A percentile compares a stretch with the other conserved stretches of the same genome.
Conservation (phyloP, 2,113 vertebrate species). For the Gymnogyps californianus region DNA sequence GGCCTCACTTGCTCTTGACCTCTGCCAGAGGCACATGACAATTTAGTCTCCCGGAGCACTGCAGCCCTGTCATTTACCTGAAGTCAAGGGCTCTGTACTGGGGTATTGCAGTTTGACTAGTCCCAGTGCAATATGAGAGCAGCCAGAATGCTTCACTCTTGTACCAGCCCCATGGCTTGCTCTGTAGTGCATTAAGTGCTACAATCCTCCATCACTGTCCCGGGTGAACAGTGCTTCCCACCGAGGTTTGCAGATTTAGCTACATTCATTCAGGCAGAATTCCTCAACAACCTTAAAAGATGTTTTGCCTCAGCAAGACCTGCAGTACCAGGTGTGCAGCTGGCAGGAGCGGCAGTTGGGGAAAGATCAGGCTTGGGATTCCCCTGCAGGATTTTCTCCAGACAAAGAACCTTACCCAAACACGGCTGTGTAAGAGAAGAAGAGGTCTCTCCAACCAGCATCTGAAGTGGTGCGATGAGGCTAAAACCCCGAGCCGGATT, state of each 20-base stretch:
- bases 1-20: background rate
- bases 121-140: background rate
- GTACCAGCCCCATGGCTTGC: background rate
- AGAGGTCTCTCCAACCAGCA: background rate
- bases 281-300: background rate
- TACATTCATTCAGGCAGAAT: background rate
- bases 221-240: background rate
- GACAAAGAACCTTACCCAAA: background rate
- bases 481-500: background rate
- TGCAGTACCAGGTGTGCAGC: background rate
- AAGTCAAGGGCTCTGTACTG: background rate
- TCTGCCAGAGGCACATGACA: background rate
- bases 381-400: background rate
- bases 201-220: background rate
- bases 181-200: background rate
- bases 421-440: background rate
- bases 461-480: background rate
- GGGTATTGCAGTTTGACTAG: background rate
- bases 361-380: conserved; percentile 8
- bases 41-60: background rate
- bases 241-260: background rate
- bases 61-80: background rate
- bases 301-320: background rate
- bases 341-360: background rate
- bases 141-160: background rate